These are phyloP conservation scores for Petrocephalus zakoni DNA, from an alignment of 2,113 vertebrate species.

Conservation along the genomic window DNA sequence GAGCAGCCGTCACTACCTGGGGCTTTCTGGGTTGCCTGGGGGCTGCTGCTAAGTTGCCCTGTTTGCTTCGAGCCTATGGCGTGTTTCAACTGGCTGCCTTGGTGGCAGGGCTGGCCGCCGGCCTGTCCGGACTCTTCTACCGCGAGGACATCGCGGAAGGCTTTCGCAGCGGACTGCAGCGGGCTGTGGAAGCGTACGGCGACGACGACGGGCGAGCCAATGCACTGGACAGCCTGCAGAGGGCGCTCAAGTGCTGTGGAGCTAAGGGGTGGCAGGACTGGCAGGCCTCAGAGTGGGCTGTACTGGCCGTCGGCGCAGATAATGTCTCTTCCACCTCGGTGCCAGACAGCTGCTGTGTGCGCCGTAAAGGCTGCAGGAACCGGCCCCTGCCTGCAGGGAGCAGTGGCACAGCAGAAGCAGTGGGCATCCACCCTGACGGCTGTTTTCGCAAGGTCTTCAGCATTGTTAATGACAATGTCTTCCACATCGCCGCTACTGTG, in stretches of 20 bases:
- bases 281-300: slow-evolving; percentile 70
- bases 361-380: slow-evolving; percentile 65
- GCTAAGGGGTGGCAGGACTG: slow-evolving; percentile 77
- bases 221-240: slow-evolving; percentile 73
- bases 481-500: slow-evolving; percentile 68
- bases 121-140: slow-evolving; percentile 74
- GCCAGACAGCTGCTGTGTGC: slow-evolving; percentile 75
- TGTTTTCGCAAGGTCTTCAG: slow-evolving; percentile 74
- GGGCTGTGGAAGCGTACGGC: slow-evolving; percentile 64
- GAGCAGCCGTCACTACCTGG: slow-evolving; percentile 69
- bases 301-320: slow-evolving; percentile 46
- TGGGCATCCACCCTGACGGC: slow-evolving; percentile 62
- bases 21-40: slow-evolving; percentile 79
- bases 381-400: slow-evolving; percentile 48
- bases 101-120: slow-evolving; percentile 62
- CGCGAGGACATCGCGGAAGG: slow-evolving; percentile 69
- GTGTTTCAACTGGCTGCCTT: slow-evolving; percentile 68
- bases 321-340: slow-evolving; percentile 60
- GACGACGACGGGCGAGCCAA: slow-evolving; percentile 70
- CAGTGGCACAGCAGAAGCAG: slow-evolving; percentile 18
- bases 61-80: slow-evolving; percentile 68
- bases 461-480: slow-evolving; percentile 75
- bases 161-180: slow-evolving; percentile 68
- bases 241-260: slow-evolving; percentile 71
- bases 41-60: slow-evolving; percentile 70